phyloP scores from a whole-genome alignment of 2,113 vertebrate species.

The Cyanoramphus novaezelandiae region DNA sequence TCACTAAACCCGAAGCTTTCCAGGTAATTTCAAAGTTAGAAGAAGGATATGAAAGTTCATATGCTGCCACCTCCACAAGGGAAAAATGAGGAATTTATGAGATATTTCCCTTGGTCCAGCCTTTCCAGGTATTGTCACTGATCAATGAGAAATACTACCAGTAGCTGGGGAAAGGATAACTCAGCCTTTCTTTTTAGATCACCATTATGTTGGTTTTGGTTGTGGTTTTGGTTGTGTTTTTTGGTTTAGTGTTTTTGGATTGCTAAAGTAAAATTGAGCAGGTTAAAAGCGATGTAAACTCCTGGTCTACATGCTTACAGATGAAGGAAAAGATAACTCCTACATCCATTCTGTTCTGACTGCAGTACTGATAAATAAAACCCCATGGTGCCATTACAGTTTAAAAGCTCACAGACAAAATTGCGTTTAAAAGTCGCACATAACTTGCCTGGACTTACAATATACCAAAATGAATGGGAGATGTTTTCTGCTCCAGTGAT shows the following conservation, averaged over 20 bases:
- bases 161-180: background rate
- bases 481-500: background rate
- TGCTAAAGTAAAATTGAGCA: background rate
- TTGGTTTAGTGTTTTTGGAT: background rate
- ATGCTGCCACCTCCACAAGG: background rate
- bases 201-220: no score
- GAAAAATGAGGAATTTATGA: background rate
- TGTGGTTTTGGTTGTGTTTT: background rate
- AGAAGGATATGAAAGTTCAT: background rate
- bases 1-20: background rate
- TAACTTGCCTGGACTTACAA: background rate
- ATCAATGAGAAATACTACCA: background rate
- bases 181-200: background rate
- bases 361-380: background rate
- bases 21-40: background rate
- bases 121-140: background rate
- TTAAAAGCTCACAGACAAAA: background rate
- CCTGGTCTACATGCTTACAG: accelerated
- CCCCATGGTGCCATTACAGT: accelerated
- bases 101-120: background rate
- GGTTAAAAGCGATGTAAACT: background rate
- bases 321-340: background rate
- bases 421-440: background rate
- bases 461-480: background rate
- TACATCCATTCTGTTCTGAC: background rate